Evolutionary conservation across 1,140 invertebrate species (phyloP).

Genomic region (Formica selysi): DNA sequence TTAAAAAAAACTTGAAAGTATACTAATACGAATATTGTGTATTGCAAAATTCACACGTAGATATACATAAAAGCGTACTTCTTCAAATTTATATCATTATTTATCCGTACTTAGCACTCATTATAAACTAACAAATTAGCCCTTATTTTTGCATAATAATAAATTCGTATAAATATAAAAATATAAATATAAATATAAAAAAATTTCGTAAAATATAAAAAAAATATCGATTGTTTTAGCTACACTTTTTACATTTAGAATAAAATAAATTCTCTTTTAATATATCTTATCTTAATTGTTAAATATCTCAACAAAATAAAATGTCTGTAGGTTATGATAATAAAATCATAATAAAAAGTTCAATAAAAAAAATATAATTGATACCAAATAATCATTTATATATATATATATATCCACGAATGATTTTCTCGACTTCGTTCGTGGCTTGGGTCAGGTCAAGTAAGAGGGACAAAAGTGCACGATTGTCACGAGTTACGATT

Average conservation of each 20-base stretch:
- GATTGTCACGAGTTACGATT: constrained; percentile 70
- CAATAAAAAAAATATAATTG: neutral
- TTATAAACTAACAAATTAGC: too few species aligned
- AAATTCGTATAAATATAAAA: too few species aligned
- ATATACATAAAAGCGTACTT: too few species aligned
- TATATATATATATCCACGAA: neutral
- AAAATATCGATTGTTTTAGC: too few species aligned
- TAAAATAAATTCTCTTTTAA: neutral
- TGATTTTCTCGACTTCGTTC: constrained; percentile 60
- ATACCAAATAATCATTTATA: neutral
- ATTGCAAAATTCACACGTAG: too few species aligned
- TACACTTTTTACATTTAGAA: too few species aligned
- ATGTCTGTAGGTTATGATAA: neutral
- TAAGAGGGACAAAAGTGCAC: constrained; percentile 69
- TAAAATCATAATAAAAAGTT: constrained; percentile 16
- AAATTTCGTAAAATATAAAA: too few species aligned
- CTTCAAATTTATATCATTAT: neutral
- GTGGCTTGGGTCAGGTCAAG: constrained; percentile 56
- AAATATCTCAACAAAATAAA: neutral
- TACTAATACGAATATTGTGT: neutral
- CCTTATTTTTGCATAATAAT: too few species aligned
- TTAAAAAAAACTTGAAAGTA: neutral
- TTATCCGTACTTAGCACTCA: neutral
- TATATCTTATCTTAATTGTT: neutral
- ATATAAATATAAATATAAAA: too few species aligned